Conservation (phyloP, 2,888 invertebrate species). For the Leptinotarsa haldemani region DNA sequence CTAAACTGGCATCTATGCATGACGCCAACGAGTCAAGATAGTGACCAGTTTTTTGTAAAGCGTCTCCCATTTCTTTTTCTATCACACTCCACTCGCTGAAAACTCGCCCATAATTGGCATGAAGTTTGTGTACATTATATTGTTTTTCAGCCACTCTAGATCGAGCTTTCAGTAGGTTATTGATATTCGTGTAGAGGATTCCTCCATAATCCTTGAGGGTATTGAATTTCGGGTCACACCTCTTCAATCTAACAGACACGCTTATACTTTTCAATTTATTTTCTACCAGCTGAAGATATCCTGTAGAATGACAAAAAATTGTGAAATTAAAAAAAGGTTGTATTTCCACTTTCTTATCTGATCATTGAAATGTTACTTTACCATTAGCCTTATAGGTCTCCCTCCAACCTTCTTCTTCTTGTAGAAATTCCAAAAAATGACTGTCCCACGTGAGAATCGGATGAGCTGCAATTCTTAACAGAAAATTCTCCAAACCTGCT, state of each 20-base stretch:
- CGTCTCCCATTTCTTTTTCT: slow-evolving; percentile 83
- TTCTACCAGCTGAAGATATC: slow-evolving; percentile 81
- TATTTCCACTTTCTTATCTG: neutral
- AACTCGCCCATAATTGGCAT: slow-evolving; percentile 83
- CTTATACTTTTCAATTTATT: slow-evolving; percentile 81
- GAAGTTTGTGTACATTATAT: slow-evolving; percentile 82
- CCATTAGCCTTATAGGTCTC: slow-evolving; percentile 82
- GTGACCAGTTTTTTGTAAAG: slow-evolving; percentile 77
- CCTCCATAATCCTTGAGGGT: slow-evolving; percentile 80
- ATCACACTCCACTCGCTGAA: slow-evolving; percentile 85
- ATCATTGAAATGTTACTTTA: slow-evolving; percentile 53
- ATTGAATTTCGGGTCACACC: slow-evolving; percentile 80
- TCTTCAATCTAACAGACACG: slow-evolving; percentile 79
- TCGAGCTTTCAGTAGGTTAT: slow-evolving; percentile 71
- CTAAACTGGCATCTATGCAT: slow-evolving; percentile 67
- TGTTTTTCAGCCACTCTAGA: slow-evolving; percentile 81
- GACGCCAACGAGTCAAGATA: slow-evolving; percentile 69
- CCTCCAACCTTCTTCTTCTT: slow-evolving; percentile 83
- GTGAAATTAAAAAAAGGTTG: neutral
- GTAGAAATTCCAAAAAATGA: slow-evolving; percentile 82
- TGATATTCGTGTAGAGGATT: slow-evolving; percentile 74
- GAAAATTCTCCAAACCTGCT: slow-evolving; percentile 84
- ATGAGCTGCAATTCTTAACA: slow-evolving; percentile 81
- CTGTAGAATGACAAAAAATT: slow-evolving; percentile 63
- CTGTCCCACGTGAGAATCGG: slow-evolving; percentile 79